phyloP scores from a whole-genome alignment of 1,140 invertebrate species.

The Pseudachorutes palmiensis region DNA sequence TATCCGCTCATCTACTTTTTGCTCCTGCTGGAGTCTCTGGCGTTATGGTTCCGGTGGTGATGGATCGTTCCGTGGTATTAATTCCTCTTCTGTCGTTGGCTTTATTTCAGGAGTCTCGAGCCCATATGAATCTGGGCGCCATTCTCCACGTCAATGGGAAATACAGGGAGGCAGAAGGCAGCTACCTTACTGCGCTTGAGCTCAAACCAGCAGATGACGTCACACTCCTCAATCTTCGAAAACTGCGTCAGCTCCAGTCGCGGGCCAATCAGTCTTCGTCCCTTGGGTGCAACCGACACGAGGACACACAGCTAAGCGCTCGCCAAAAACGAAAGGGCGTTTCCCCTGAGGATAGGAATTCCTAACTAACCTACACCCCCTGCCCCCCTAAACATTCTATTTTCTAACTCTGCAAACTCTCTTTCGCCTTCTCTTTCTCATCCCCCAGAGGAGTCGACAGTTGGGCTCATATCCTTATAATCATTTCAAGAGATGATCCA shows the following conservation, averaged over 20 bases:
- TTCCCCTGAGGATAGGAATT: no score
- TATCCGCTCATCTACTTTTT: no score
- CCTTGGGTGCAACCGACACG: not conserved
- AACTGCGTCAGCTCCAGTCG: conserved; percentile 50
- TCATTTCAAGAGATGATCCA: no score
- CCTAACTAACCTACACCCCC: no score
- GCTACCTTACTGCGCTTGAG: conserved; percentile 70
- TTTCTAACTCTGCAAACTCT: no score
- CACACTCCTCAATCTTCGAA: conserved; percentile 77
- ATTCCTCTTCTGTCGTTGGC: not conserved
- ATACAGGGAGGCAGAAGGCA: conserved; percentile 69
- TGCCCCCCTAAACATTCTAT: no score
- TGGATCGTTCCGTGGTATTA: no score
- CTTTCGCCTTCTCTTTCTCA: no score
- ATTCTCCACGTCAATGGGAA: conserved; percentile 87
- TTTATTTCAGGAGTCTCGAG: conserved; percentile 71
- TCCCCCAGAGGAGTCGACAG: no score
- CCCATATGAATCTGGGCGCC: conserved; percentile 86
- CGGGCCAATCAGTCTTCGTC: conserved; percentile 4
- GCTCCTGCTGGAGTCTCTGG: no score
- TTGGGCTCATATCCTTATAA: no score
- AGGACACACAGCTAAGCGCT: not conserved
- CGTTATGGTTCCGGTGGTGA: no score
- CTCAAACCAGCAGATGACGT: conserved; percentile 76
- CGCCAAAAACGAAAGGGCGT: not conserved